phyloP scores from a whole-genome alignment of 2,888 invertebrate genomes.

The Drosophila suboccidentalis region DNA sequence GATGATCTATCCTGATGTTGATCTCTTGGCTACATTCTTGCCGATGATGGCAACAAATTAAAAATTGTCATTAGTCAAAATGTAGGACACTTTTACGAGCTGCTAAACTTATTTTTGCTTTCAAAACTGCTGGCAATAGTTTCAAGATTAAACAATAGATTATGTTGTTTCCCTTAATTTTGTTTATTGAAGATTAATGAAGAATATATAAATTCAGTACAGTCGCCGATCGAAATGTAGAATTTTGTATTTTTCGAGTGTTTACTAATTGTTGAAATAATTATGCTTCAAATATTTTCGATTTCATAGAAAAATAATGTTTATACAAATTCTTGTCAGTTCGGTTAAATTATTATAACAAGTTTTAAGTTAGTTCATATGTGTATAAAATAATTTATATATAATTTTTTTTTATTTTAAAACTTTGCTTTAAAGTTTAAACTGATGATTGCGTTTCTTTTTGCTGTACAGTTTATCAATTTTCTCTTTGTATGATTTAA shows the following conservation, averaged over 20 bases:
- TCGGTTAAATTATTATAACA: too few species aligned
- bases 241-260: not conserved
- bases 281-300: too few species aligned
- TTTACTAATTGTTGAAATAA: not conserved
- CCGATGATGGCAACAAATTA: constrained; percentile 10
- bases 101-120: constrained; percentile 4
- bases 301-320: too few species aligned
- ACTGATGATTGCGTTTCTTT: too few species aligned
- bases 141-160: constrained; percentile 11
- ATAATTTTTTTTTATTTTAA: too few species aligned
- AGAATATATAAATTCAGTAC: not conserved
- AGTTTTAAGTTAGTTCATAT: too few species aligned
- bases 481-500: too few species aligned
- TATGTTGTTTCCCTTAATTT: constrained; percentile 4
- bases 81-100: constrained; percentile 17
- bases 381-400: too few species aligned
- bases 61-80: constrained; percentile 16
- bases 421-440: too few species aligned
- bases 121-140: not conserved
- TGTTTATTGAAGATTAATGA: not conserved
- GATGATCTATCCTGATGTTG: constrained; percentile 17
- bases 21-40: constrained; percentile 13
- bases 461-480: too few species aligned
- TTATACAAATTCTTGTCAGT: too few species aligned
- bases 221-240: not conserved